Evolutionary conservation across 2,113 vertebrate species (phyloP).

Genomic region (Lagenorhynchus albirostris): DNA sequence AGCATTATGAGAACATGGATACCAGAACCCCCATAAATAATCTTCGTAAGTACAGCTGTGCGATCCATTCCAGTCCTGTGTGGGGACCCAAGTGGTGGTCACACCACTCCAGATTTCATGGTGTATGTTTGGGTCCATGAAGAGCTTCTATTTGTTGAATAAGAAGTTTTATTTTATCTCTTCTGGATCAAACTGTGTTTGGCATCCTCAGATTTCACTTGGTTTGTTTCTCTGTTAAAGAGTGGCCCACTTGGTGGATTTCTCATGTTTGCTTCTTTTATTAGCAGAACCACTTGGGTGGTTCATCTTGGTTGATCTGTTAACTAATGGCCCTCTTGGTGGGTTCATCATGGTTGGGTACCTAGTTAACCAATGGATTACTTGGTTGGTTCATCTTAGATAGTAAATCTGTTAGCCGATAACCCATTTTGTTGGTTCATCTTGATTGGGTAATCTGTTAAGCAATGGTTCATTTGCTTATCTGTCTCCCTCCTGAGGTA

Average conservation of each 20-base stretch:
- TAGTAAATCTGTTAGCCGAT: not conserved
- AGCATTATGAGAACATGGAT: slow-evolving; percentile 94
- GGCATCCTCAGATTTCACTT: not conserved
- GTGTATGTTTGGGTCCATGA: not conserved
- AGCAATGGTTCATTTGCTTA: not conserved
- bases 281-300: not conserved
- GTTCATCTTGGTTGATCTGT: not conserved
- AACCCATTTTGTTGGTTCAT: not conserved
- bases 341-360: not conserved
- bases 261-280: not conserved
- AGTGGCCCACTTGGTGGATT: not conserved
- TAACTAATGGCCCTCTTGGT: not conserved
- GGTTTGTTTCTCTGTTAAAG: not conserved
- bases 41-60: slow-evolving; percentile 89
- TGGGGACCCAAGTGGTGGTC: not conserved
- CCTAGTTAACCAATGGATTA: not conserved
- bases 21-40: slow-evolving; percentile 90
- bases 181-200: not conserved
- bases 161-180: not conserved
- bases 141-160: not conserved
- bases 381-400: not conserved
- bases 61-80: fast-evolving
- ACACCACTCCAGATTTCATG: not conserved
- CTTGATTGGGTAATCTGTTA: not conserved
- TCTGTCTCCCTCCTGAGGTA: not conserved